Percentiles rank a stretch among this genome's conserved stretches.
These are phyloP conservation scores for Hydroisotoma schaefferi DNA, from an alignment of 2,888 invertebrate genomes.

Conservation along the genomic window DNA sequence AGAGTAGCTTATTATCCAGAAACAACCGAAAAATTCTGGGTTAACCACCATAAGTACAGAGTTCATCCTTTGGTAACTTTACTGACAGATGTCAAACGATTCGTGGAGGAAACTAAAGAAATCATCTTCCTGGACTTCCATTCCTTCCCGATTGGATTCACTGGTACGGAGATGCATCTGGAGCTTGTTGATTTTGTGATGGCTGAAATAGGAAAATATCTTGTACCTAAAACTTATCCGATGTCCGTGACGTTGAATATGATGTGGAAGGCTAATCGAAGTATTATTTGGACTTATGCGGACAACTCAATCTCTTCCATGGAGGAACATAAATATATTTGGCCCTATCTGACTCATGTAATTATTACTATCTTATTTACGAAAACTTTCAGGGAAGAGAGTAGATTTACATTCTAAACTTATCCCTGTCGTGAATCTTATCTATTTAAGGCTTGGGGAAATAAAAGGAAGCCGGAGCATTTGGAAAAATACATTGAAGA, in stretches of 20 bases:
- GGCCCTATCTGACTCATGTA: conserved; percentile 40
- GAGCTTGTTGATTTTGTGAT: conserved; percentile 53
- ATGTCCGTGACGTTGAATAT: conserved; percentile 33
- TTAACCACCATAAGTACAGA: conserved; percentile 68
- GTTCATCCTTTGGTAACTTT: conserved; percentile 62
- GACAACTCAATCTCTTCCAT: conserved; percentile 31
- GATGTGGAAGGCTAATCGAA: conserved; percentile 35
- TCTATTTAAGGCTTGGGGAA: conserved; percentile 58
- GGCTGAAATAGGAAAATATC: conserved; percentile 50
- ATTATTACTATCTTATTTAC: conserved; percentile 6
- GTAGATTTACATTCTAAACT: neutral
- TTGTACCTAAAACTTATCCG: conserved; percentile 49
- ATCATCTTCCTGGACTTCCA: conserved; percentile 77
- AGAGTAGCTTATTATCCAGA: conserved; percentile 66
- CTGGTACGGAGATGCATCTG: conserved; percentile 51
- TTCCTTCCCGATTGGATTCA: conserved; percentile 69
- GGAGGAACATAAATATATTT: conserved; percentile 28
- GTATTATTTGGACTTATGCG: conserved; percentile 37
- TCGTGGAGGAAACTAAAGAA: conserved; percentile 62
- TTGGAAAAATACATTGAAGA: conserved; percentile 57
- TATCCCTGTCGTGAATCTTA: conserved; percentile 1
- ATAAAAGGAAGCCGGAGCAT: conserved; percentile 58
- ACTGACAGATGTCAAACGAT: conserved; percentile 57
- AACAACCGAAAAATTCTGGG: conserved; percentile 58
- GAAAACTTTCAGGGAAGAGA: conserved; percentile 1